Evolutionary conservation across 2,797 vertebrate species (phyloP).

Genomic region (Pangasius larnaudii): DNA sequence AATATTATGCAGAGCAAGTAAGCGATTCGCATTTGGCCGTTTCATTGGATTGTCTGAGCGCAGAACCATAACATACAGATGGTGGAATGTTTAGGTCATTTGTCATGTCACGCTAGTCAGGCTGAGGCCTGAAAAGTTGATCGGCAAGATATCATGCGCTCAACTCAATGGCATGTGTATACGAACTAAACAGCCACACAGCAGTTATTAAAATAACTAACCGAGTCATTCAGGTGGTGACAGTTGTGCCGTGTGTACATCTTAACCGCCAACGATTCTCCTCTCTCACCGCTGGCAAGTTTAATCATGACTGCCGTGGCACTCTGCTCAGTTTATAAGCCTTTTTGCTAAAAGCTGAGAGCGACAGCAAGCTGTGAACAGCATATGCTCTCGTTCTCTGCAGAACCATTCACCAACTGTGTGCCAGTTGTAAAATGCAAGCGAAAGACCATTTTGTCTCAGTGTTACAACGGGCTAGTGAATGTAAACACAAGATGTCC

Average conservation of each 20-base stretch:
- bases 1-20: constrained; percentile 39
- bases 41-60: constrained; percentile 32
- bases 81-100: constrained; percentile 24
- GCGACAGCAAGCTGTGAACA: constrained; percentile 49
- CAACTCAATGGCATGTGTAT: constrained; percentile 13
- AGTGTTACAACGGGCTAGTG: constrained; percentile 66
- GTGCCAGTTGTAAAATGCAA: constrained; percentile 66
- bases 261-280: constrained; percentile 18
- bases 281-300: constrained; percentile 29
- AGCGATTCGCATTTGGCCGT: constrained; percentile 21
- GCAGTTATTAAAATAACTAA: constrained; percentile 32
- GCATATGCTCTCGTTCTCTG: constrained; percentile 50
- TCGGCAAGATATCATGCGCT: constrained; percentile 24
- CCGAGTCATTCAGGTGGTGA: background rate
- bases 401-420: constrained; percentile 53
- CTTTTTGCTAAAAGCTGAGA: constrained; percentile 49
- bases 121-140: constrained; percentile 2
- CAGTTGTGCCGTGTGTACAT: constrained; percentile 37
- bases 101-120: constrained; percentile 21
- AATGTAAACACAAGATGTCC: constrained; percentile 67
- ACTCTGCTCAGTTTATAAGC: constrained; percentile 36
- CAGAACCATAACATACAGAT: constrained; percentile 29
- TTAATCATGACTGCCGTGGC: constrained; percentile 22
- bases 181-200: constrained; percentile 3
- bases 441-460: constrained; percentile 62